Conservation (phyloP, 2,888 invertebrate genomes). For the Dendrolimus pini region DNA sequence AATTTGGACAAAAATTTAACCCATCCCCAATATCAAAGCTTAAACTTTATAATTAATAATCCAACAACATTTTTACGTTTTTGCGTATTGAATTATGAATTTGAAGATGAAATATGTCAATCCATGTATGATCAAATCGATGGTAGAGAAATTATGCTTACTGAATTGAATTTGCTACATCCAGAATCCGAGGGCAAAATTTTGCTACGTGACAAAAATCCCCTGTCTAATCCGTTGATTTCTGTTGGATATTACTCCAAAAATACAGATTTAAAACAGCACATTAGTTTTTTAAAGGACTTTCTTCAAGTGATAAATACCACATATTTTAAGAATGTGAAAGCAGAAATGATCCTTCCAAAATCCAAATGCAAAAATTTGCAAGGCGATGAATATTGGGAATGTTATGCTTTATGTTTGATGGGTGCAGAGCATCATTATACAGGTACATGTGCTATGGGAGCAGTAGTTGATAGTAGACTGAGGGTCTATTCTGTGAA, state of each 20-base stretch:
- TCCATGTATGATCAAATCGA: constrained; percentile 10
- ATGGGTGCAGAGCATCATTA: constrained; percentile 11
- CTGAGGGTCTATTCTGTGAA: constrained; percentile 14
- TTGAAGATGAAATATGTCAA: constrained; percentile 18
- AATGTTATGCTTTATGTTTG: constrained; percentile 12
- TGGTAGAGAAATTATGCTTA: constrained; percentile 17
- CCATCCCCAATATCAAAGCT: constrained; percentile 41
- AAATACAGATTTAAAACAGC: constrained; percentile 11
- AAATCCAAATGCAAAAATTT: constrained; percentile 1
- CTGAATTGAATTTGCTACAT: constrained; percentile 25
- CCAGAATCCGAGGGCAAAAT: constrained; percentile 72
- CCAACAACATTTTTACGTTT: constrained; percentile 1
- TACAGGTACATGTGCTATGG: constrained; percentile 16
- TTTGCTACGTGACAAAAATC: constrained; percentile 18
- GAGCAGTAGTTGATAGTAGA: constrained; percentile 16
- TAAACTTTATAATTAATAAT: constrained; percentile 11
- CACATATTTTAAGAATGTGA: constrained; percentile 8
- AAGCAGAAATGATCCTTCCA: constrained; percentile 11
- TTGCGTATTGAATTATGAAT: constrained; percentile 15
- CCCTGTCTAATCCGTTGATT: constrained; percentile 11
- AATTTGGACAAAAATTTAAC: constrained; percentile 73
- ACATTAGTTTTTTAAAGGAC: constrained; percentile 12
- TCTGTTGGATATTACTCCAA: constrained; percentile 10
- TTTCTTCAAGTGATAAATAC: constrained; percentile 12
- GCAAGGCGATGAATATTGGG: constrained; percentile 12